phyloP scores from a whole-genome alignment of 1,140 invertebrate genomes.

The Lordiphosa stackelbergi region DNA sequence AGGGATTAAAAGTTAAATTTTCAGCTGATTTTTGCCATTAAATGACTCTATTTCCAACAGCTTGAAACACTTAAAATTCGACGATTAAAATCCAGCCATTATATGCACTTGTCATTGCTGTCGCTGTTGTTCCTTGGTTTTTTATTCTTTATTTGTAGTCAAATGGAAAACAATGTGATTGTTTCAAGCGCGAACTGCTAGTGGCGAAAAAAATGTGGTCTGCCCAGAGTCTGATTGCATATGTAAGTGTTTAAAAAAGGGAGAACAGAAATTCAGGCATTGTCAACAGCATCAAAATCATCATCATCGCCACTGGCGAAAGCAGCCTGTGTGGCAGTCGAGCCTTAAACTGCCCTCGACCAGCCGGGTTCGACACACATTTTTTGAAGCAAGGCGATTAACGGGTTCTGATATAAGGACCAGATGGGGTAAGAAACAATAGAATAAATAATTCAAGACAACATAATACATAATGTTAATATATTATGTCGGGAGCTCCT shows the following conservation, averaged over 20 bases:
- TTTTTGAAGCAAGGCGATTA: no score
- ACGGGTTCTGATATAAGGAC: no score
- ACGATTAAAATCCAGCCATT: conserved; percentile 29
- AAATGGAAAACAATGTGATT: conserved; percentile 49
- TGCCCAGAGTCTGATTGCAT: conserved; percentile 40
- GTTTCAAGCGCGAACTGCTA: conserved; percentile 53
- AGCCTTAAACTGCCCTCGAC: no score
- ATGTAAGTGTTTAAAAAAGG: conserved; percentile 39
- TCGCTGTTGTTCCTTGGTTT: conserved; percentile 2
- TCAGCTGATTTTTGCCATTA: conserved; percentile 1
- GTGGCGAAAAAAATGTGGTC: conserved; percentile 7
- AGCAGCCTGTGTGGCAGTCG: no score
- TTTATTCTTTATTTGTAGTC: conserved; percentile 13
- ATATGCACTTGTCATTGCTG: conserved; percentile 19
- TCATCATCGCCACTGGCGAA: conserved; percentile 14
- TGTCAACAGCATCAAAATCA: conserved; percentile 46
- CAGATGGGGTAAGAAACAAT: no score
- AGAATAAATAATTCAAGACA: no score
- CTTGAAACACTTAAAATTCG: conserved; percentile 6
- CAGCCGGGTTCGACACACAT: no score
- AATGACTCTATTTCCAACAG: conserved; percentile 18
- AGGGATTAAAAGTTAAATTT: conserved; percentile 1
- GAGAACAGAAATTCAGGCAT: conserved; percentile 30
- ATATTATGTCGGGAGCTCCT: no score
- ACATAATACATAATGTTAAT: no score